phyloP scores from a whole-genome alignment of 64 coral and sea anemone species.

The Pocillopora verrucosa region DNA sequence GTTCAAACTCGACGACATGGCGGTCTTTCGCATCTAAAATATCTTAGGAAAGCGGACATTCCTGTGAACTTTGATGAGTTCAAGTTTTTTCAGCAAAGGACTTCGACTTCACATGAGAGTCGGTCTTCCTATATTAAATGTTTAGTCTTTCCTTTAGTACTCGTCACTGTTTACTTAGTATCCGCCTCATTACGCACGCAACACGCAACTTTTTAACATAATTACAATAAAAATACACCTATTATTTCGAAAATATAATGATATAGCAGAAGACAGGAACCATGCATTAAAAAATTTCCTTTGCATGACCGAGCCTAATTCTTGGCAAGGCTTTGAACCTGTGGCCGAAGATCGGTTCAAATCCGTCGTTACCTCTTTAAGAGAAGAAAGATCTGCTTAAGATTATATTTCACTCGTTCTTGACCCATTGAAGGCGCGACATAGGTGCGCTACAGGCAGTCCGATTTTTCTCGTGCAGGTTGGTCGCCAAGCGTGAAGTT shows the following conservation, averaged over 20 bases:
- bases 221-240: neutral
- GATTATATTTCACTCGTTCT: neutral
- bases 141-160: neutral
- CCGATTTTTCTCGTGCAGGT: neutral
- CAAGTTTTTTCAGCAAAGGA: neutral
- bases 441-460: neutral
- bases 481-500: constrained; percentile 7
- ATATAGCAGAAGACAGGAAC: too few species aligned
- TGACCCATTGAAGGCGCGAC: neutral
- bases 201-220: constrained; percentile 5
- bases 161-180: neutral
- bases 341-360: neutral
- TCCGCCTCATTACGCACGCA: constrained; percentile 19
- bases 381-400: too few species aligned
- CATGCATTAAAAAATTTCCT: too few species aligned
- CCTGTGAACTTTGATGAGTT: neutral
- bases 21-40: neutral
- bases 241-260: too few species aligned
- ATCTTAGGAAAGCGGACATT: neutral
- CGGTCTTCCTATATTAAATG: neutral
- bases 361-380: neutral
- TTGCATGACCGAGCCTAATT: too few species aligned
- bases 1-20: neutral
- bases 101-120: neutral
- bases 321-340: too few species aligned